Conservation (phyloP, 2,113 vertebrate species). For the Chinchilla lanigera region DNA sequence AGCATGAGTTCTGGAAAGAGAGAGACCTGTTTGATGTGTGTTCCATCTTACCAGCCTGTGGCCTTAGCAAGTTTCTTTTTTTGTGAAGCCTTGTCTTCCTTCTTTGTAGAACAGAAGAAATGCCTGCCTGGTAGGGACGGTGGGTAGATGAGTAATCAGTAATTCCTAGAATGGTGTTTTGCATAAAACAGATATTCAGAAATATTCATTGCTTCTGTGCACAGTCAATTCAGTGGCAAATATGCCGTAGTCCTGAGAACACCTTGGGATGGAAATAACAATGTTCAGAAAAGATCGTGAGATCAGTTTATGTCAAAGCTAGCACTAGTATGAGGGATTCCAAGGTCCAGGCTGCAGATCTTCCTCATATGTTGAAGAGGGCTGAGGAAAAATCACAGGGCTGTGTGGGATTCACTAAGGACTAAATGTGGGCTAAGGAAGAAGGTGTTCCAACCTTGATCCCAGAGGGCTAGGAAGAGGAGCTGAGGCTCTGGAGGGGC, state of each 20-base stretch:
- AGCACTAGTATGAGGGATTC: background rate
- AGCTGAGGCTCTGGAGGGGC: background rate
- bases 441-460: background rate
- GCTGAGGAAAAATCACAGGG: background rate
- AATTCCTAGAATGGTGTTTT: background rate
- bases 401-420: background rate
- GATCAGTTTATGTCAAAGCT: background rate
- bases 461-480: background rate
- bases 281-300: background rate
- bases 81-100: background rate
- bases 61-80: background rate
- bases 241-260: background rate
- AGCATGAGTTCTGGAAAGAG: background rate
- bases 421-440: background rate
- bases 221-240: background rate
- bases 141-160: background rate
- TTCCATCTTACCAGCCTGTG: background rate
- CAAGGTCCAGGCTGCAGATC: background rate
- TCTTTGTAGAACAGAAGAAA: background rate
- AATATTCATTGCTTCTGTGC: background rate
- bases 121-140: background rate
- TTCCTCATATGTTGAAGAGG: background rate
- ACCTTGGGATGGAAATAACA: background rate
- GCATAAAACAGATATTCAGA: background rate
- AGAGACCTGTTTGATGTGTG: background rate